Base-by-base conservation (phyloP, 1,140 invertebrate genomes). In the Meloidogyne hapla region DNA sequence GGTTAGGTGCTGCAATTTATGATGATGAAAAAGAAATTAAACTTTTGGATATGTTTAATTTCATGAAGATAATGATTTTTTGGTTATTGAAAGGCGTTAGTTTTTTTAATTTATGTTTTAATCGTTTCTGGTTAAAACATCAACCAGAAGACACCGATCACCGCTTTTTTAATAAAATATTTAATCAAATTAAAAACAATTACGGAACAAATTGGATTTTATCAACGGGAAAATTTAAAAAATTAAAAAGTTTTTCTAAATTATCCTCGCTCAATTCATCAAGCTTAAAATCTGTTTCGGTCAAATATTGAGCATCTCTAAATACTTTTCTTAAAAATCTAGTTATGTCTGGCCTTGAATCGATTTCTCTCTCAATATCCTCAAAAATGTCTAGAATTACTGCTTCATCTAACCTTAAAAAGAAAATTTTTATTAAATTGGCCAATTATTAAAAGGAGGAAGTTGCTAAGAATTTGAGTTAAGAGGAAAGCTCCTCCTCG, bases 331-430 rank as follows among this genome's bases (percentile, higher is more conserved):
- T 65, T 65, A 77, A 77, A 25, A 77, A 77, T 21, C 23, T 21
- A n/a, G 73, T 66, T 21, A 68, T 23, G 18, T 77, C 62, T 8
- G 25, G 38, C 64, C 77, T 63, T 48, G 61, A 13, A 12, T 15
- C 25, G n/a, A 77, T 28, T 38, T 74, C 76, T n/a, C 9, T 61
- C 62, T 77, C 76, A 74, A 77, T 74, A 26, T 66, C 45, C 26
- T 77, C 73, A 76, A 77, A 77, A 48, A 77, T 77, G 15, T 77
- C 56, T 3, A 77, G 40, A 4, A 77, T 67, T 26, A 77, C 56
- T 21, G 76, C 76, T 9, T 74, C 76, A 13, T 77, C 76, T 10
- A 77, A 63, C 15, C 76, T 77, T 5, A 45, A 70, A 56, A n/a
- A 23, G 12, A 78, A 70, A 26, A 21, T 62, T 38, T 15, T 40